Evolutionary conservation across 2,888 invertebrate genomes (phyloP).

Genomic region (Syrista parreyssii): DNA sequence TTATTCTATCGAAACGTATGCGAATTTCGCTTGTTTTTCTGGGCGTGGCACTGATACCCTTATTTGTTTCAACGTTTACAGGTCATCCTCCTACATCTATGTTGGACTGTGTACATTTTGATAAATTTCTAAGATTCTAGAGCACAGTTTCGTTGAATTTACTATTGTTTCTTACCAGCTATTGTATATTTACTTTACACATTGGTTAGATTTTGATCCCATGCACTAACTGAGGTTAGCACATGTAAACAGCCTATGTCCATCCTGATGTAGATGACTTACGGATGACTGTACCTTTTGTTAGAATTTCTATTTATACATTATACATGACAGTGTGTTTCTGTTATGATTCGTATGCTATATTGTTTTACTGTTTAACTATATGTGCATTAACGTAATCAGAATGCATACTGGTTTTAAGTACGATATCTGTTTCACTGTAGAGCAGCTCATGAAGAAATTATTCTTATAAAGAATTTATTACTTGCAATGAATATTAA

Average conservation of each 20-base stretch:
- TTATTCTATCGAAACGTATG: neutral
- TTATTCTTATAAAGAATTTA: neutral
- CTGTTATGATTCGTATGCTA: neutral
- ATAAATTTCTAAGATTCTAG: neutral
- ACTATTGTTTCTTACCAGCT: neutral
- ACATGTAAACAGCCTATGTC: neutral
- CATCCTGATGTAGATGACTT: neutral
- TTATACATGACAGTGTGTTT: neutral
- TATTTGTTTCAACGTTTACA: neutral
- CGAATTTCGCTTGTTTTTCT: conserved; percentile 1
- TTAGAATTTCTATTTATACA: neutral
- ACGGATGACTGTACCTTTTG: neutral
- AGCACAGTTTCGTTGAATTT: neutral
- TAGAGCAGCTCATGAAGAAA: neutral
- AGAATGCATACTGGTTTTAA: neutral
- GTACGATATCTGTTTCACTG: neutral
- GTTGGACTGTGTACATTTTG: neutral
- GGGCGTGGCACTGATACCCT: conserved; percentile 42
- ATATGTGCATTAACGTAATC: neutral
- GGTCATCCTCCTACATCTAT: neutral
- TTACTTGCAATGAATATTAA: neutral
- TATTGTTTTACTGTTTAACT: neutral
- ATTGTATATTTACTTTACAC: neutral
- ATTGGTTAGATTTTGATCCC: neutral
- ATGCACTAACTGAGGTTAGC: neutral